Evolutionary conservation across 2,113 vertebrate genomes (phyloP), one percentile per base, ranked within the genome.

Genomic region (Callaeas wilsoni): DNA sequence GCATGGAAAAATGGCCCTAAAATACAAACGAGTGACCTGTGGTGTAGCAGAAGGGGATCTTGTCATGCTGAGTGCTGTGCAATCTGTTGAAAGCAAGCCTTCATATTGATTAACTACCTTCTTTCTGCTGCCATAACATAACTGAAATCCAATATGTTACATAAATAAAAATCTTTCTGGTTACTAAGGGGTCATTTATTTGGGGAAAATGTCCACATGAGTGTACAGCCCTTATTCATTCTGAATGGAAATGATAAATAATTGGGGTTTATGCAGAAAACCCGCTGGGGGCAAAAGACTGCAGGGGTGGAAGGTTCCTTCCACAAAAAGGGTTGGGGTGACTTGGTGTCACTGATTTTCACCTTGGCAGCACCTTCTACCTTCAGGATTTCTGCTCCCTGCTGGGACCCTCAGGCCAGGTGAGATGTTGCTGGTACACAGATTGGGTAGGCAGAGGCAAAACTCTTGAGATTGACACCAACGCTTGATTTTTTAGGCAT

Each of bases 101-200:
- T 96, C 96, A 97, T 95, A 89, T 92, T 97, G 94, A 97, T 96
- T 93, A 97, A 96, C 92, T 96, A 95, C 93, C 85, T 96, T 79
- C 93, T 96, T 90, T 94, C 94, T 93, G 35, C 94, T 96, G 86
- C 89, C 90, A 95, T 92, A 96, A 96, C 93, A 94, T 93, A 96
- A 96, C 92, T 95, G 93, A 96, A 96, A 96, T 96, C 92, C 94
- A 96, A 95, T 96, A 95, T 57, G 88, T 95, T 96, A 95, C 90
- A 95, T 94, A 96, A 97, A 96, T 94, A 97, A 94, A 96, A 96
- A 82, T 78, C 86, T 83, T 90, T 89, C 89, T 95, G 69, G 92
- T 96, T 94, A 93, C 96, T 97, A 95, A 84, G 62, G 89, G 92
- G 88, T 94, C 92, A 62, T 93, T 95, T 94, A 87, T 91, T 93